These are phyloP conservation scores for Equus quagga DNA, from an alignment of 2,113 vertebrate species.

Conservation along the genomic window DNA sequence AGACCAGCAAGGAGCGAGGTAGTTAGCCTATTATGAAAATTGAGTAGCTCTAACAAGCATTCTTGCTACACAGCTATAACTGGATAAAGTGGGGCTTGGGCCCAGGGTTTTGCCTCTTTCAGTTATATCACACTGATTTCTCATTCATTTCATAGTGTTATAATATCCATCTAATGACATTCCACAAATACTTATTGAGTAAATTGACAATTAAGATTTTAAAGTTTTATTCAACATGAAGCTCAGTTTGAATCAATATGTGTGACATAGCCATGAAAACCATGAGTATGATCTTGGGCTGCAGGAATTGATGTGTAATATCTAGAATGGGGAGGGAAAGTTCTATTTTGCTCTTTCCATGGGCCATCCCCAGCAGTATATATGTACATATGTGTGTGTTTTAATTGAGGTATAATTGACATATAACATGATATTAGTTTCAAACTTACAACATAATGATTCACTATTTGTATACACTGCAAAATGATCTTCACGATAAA, in stretches of 20 bases:
- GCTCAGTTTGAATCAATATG: not conserved
- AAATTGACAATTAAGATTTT: not conserved
- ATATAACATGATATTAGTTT: too few relatives aligned
- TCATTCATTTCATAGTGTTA: not conserved
- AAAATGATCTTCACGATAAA: too few relatives aligned
- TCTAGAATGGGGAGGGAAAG: not conserved
- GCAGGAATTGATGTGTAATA: not conserved
- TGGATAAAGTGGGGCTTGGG: not conserved
- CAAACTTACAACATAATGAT: too few relatives aligned
- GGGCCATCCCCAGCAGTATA: not conserved
- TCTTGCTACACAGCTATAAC: conserved; percentile 6
- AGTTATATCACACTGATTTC: not conserved
- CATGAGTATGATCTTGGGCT: not conserved
- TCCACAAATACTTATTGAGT: not conserved
- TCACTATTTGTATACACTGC: too few relatives aligned
- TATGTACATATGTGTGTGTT: too few relatives aligned
- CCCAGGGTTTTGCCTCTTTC: not conserved
- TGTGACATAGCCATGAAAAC: not conserved
- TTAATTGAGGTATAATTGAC: too few relatives aligned
- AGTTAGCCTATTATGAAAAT: conserved; percentile 65
- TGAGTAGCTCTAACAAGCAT: conserved; percentile 43
- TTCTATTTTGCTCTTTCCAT: conserved; percentile 13
- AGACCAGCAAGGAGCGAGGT: conserved; percentile 30
- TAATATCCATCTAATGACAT: not conserved
- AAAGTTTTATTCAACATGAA: not conserved